phyloP scores from a whole-genome alignment of 2,888 invertebrate genomes.

The Sarcophaga subvicina region DNA sequence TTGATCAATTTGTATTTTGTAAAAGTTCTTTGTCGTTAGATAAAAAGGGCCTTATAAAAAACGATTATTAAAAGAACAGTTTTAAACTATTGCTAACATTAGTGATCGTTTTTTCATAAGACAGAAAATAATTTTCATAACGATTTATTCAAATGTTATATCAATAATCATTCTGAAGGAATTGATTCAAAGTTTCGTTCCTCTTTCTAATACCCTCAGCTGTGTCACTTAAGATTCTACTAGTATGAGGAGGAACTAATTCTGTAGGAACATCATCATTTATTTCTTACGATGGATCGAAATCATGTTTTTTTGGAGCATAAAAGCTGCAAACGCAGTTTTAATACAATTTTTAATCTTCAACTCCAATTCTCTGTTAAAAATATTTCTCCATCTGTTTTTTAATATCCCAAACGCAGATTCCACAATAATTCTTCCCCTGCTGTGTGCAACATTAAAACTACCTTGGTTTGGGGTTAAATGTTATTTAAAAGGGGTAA shows the following conservation, averaged over 20 bases:
- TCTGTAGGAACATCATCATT: too few species aligned
- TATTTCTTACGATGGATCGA: not conserved
- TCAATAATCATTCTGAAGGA: not conserved
- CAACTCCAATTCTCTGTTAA: not conserved
- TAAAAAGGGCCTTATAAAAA: too few species aligned
- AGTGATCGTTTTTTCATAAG: too few species aligned
- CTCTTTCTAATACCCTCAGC: not conserved
- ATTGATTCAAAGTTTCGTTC: not conserved
- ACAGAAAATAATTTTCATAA: too few species aligned
- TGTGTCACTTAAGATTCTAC: not conserved
- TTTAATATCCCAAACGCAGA: not conserved
- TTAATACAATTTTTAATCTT: too few species aligned
- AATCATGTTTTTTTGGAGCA: constrained; percentile 10
- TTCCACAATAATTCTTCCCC: not conserved
- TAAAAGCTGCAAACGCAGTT: too few species aligned
- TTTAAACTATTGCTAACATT: too few species aligned
- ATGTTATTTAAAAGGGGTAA: constrained; percentile 44
- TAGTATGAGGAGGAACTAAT: not conserved
- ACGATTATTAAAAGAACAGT: too few species aligned
- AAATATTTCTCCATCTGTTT: not conserved
- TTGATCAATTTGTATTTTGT: too few species aligned
- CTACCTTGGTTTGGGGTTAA: constrained; percentile 1
- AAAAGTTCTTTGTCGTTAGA: too few species aligned
- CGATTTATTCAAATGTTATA: too few species aligned
- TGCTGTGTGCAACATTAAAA: not conserved